Conservation (phyloP, 2,113 vertebrate species). For the Polypterus senegalus region DNA sequence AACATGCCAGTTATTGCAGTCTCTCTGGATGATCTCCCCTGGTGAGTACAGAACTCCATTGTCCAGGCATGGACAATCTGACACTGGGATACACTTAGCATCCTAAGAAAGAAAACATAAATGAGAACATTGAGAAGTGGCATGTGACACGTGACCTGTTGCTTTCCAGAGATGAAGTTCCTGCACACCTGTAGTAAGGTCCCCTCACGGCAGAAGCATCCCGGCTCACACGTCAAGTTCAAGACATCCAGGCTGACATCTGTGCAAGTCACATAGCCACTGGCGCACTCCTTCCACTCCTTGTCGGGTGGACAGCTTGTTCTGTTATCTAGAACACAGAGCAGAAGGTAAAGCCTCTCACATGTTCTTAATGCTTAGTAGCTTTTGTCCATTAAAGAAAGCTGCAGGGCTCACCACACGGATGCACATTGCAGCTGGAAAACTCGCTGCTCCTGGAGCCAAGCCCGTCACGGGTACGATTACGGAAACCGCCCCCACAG, state of each 20-base stretch:
- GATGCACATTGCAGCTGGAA: slow-evolving; percentile 60
- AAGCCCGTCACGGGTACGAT: slow-evolving; percentile 45
- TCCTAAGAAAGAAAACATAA: slow-evolving; percentile 26
- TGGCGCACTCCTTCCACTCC: slow-evolving; percentile 54
- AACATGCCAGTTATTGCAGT: slow-evolving; percentile 66
- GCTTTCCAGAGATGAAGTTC: not conserved
- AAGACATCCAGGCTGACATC: slow-evolving; percentile 35
- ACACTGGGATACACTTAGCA: slow-evolving; percentile 42
- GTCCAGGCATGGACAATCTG: slow-evolving; percentile 53
- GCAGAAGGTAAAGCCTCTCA: not conserved
- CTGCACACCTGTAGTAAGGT: slow-evolving; percentile 49
- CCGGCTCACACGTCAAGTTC: slow-evolving; percentile 47
- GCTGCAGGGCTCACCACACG: slow-evolving; percentile 52
- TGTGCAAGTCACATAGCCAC: slow-evolving; percentile 47
- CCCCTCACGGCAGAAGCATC: slow-evolving; percentile 58
- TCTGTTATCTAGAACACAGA: slow-evolving; percentile 24
- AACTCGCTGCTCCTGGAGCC: slow-evolving; percentile 50
- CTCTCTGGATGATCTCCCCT: slow-evolving; percentile 39
- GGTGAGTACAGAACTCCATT: slow-evolving; percentile 43
- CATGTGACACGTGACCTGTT: not conserved
- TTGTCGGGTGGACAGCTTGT: slow-evolving; percentile 50
- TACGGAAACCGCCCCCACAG: slow-evolving; percentile 70
- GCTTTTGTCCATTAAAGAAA: no score
- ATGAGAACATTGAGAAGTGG: no score
- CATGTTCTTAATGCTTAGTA: no score